Percentiles rank a stretch among this genome's conserved stretches.
phyloP scores from a whole-genome alignment of 1,140 invertebrate species.

The Drosophila persimilis region DNA sequence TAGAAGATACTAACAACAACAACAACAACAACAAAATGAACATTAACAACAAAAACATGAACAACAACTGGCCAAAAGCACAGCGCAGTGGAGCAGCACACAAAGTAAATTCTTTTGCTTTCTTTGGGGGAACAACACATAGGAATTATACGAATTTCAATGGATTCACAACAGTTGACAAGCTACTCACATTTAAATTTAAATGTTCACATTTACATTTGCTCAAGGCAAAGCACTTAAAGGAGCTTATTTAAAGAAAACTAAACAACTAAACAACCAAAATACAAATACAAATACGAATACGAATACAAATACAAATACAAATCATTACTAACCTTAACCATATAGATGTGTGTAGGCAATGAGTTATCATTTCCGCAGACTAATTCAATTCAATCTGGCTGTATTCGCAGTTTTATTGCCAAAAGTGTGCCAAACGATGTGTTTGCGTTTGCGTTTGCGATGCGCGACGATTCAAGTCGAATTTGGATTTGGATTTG shows the following conservation, averaged over 20 bases:
- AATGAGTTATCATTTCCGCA: constrained; percentile 18
- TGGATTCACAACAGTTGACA: constrained; percentile 52
- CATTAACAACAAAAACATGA: constrained; percentile 18
- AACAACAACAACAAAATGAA: constrained; percentile 28
- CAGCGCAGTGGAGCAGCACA: constrained; percentile 41
- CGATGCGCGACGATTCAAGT: constrained; percentile 41
- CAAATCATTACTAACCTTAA: constrained; percentile 31
- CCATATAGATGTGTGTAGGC: constrained; percentile 41
- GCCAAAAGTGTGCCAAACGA: constrained; percentile 40
- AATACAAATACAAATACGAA: constrained; percentile 2
- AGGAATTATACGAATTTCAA: constrained; percentile 83
- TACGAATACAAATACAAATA: constrained; percentile 11
- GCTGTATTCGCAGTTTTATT: constrained; percentile 51
- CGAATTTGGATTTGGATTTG: constrained; percentile 5
- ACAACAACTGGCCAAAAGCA: constrained; percentile 55
- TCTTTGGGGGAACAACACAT: constrained; percentile 80
- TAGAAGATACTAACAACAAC: constrained; percentile 32
- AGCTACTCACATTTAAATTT: constrained; percentile 53
- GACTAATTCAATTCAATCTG: constrained; percentile 38
- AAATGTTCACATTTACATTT: constrained; percentile 54
- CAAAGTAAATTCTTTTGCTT: constrained; percentile 66
- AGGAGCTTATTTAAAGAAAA: constrained; percentile 73
- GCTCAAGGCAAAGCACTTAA: constrained; percentile 56
- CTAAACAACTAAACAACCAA: constrained; percentile 15
- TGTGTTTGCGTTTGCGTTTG: constrained; percentile 16